phyloP scores from a whole-genome alignment of 2,113 vertebrate genomes.

The Lamprologus sp. region DNA sequence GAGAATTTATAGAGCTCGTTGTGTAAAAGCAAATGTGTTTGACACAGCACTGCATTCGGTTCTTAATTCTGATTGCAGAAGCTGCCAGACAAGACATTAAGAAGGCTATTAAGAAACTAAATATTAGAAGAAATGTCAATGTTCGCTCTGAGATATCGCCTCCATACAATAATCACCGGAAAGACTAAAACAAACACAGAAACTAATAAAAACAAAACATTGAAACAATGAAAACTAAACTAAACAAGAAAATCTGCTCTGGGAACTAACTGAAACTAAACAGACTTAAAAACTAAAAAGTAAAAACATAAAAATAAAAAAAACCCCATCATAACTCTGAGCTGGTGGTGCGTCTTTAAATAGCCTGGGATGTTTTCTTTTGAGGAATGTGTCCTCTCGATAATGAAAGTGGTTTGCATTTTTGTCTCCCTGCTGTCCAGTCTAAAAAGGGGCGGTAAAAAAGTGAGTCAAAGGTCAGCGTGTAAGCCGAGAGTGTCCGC shows the following conservation, averaged over 20 bases:
- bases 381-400: neutral
- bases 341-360: neutral
- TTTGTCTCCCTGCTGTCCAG: neutral
- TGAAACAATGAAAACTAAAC: neutral
- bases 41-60: neutral
- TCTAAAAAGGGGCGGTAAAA: neutral
- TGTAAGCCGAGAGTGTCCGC: neutral
- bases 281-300: neutral
- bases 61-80: neutral
- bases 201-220: neutral
- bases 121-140: neutral
- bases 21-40: neutral
- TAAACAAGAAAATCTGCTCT: neutral
- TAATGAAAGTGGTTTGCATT: neutral
- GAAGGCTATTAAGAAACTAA: neutral
- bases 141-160: neutral
- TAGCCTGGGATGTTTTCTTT: neutral
- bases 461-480: neutral
- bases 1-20: neutral
- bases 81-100: neutral
- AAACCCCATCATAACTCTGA: accelerated
- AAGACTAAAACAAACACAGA: neutral
- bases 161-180: neutral
- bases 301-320: neutral
- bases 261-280: neutral